Conservation (phyloP, 2,888 invertebrate genomes). For the Hydrotaea cyrtoneurina region DNA sequence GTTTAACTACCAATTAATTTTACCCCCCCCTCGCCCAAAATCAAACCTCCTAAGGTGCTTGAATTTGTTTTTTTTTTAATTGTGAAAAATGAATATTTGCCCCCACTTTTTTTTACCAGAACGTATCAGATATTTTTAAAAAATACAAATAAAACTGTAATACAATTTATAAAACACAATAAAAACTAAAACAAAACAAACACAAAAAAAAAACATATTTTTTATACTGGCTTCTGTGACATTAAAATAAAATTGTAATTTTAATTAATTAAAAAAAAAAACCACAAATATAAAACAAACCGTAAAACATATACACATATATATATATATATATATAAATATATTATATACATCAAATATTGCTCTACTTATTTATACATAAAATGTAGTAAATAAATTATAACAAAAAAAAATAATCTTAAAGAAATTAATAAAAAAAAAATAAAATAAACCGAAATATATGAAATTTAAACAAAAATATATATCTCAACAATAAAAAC, state of each 20-base stretch:
- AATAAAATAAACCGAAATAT: background rate
- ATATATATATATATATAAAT: constrained; percentile 19
- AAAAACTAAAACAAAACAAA: constrained; percentile 44
- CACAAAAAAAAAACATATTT: constrained; percentile 57
- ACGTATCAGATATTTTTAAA: background rate
- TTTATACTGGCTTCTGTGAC: constrained; percentile 64
- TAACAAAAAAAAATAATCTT: constrained; percentile 22
- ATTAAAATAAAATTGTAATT: constrained; percentile 50
- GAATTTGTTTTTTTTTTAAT: constrained; percentile 17
- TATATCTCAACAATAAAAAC: constrained; percentile 8
- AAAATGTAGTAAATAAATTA: constrained; percentile 47
- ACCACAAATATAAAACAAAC: background rate
- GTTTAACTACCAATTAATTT: constrained; percentile 34
- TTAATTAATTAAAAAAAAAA: constrained; percentile 36
- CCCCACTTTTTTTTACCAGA: background rate
- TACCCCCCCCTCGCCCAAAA: too few species aligned
- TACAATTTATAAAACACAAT: constrained; percentile 30
- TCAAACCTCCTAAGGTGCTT: constrained; percentile 30
- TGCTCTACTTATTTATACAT: constrained; percentile 44
- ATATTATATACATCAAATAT: constrained; percentile 36
- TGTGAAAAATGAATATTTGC: background rate
- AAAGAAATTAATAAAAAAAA: constrained; percentile 29
- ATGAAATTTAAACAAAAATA: constrained; percentile 1
- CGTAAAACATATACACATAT: background rate
- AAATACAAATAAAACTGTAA: constrained; percentile 4